Base-by-base conservation (phyloP, 2,113 vertebrate species). In the Tinamus guttatus region DNA sequence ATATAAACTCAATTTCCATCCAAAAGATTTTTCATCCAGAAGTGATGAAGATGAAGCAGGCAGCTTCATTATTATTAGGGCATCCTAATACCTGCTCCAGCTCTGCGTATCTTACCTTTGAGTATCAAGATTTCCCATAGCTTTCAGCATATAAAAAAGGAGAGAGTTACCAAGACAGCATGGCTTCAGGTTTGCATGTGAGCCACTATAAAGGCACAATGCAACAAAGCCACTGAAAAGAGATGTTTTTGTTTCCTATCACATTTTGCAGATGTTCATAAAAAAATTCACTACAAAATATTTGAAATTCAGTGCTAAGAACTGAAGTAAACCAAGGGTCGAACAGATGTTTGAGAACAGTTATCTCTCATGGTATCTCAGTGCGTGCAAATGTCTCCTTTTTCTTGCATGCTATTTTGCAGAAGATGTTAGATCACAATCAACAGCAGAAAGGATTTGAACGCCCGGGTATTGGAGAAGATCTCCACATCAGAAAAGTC, bases 361-460 rank as follows among this genome's bases (percentile, higher is more conserved):
- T 89, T 96, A 97, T 96, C 92, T 0, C 22, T 89, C 28, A 78
- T 13, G 64, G 38, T 76, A 96, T 95, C 96, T 82, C 60, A 80
- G 16, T 79, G 90, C 58, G 38, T 96, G 94, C 93, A 90, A 90
- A 68, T 40, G 20, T 84, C 65, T 96, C 56, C 14, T 64, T 32
- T 75, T 10, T 91, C 60, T 95, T 54, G 82, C 93, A 92, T 76
- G 85, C 74, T 87, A 28, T 94, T 96, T 94, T 94, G 83, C 92
- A 94, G 75, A 95, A 87, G 54, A 19, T 91, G 74, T 73, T 77
- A 91, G 94, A 97, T 93, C 52, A 56, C 51, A 96, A 96, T 96
- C 96, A 89, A 87, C 34, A 81, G 38, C 62, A 74, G 20, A 91
- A 89, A 92, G 45, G 81, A 79, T 71, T 91, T 25, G 43, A 93